Evolutionary conservation across 2,797 vertebrate species (phyloP), one percentile per base, ranked within the genome.

Genomic region (Sebastes baramenuke): DNA sequence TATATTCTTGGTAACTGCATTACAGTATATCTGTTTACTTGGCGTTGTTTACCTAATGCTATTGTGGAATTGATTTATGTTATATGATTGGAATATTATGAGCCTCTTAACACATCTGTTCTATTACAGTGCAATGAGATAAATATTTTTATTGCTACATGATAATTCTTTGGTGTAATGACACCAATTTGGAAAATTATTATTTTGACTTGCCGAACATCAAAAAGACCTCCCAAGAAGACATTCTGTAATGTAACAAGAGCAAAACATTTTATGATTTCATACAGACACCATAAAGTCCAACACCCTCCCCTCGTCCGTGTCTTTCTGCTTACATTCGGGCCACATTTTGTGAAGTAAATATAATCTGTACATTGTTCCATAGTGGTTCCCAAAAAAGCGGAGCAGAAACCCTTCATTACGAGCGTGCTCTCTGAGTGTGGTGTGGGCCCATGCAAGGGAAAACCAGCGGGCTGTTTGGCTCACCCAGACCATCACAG

Each of bases 401-500:
- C 72, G 0, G 34, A 88, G 64, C 79, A 80, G 84, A 82, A 90
- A 72, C 87, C 88, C 56, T 46, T 92, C 83, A 93, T 93, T 94
- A 94, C 11, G 14, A 79, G 84, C 20, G 2, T 20, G 84, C 68
- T 68, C 49, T 84, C 74, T 60, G 77, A 86, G 75, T 75, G 89
- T 24, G 87, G 72, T 77, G 81, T 32, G 87, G 88, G 87, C 81
- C 88, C 82, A 9, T 3, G 67, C n/a, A 54, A 78, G 88, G 88
- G 89, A 72, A 87, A 87, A 86, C 82, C 81, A 72, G 85, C 58
- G 20, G 75, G 79, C 86, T 77, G 66, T 71, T 79, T 81, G 85
- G 77, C 81, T 91, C 70, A 67, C 52, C 60, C 84, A 84, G 87
- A 89, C 88, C 90, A 90, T 88, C 91, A 86, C 82, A 84, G 81